Percentiles rank a stretch among this genome's conserved stretches.
These are phyloP conservation scores for Misgurnus anguillicaudatus DNA, from an alignment of 2,113 vertebrate genomes.

Conservation along the genomic window DNA sequence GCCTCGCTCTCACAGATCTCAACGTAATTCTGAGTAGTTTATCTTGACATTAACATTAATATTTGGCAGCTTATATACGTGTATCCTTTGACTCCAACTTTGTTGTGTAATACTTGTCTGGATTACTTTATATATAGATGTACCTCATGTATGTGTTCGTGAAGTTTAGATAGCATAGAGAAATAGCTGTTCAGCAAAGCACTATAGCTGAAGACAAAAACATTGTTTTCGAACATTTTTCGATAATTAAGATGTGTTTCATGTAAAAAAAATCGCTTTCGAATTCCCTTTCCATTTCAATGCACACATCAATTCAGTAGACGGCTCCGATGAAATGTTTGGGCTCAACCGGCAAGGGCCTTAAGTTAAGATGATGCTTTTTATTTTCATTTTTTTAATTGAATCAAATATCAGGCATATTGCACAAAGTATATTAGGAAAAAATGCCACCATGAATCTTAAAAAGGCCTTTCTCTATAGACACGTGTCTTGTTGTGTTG, in stretches of 20 bases:
- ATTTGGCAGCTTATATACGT: slow-evolving; percentile 52
- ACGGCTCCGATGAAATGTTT: slow-evolving; percentile 28
- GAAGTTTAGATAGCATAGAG: slow-evolving; percentile 71
- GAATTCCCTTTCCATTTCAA: slow-evolving; percentile 32
- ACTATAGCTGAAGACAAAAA: slow-evolving; percentile 44
- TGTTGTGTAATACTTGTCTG: slow-evolving; percentile 69
- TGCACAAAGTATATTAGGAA: slow-evolving; percentile 38
- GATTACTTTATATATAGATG: slow-evolving; percentile 66
- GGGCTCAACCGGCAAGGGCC: slow-evolving; percentile 23
- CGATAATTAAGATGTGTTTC: slow-evolving; percentile 43
- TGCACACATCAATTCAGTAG: slow-evolving; percentile 17
- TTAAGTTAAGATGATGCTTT: slow-evolving; percentile 24
- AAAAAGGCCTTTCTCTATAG: slow-evolving; percentile 48
- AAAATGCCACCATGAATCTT: slow-evolving; percentile 34
- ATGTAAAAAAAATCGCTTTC: slow-evolving; percentile 39
- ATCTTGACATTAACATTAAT: slow-evolving; percentile 43
- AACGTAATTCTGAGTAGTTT: slow-evolving; percentile 28
- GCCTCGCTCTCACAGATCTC: slow-evolving; percentile 26
- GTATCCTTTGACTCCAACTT: slow-evolving; percentile 61
- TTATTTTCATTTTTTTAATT: background rate
- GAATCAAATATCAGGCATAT: slow-evolving; percentile 27
- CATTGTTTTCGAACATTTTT: slow-evolving; percentile 60
- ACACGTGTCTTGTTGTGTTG: slow-evolving; percentile 62
- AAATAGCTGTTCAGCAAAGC: slow-evolving; percentile 64
- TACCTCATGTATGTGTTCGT: slow-evolving; percentile 69